Base-by-base conservation (phyloP, 2,113 vertebrate species). In the pig (Sus scrofa) region DNA sequence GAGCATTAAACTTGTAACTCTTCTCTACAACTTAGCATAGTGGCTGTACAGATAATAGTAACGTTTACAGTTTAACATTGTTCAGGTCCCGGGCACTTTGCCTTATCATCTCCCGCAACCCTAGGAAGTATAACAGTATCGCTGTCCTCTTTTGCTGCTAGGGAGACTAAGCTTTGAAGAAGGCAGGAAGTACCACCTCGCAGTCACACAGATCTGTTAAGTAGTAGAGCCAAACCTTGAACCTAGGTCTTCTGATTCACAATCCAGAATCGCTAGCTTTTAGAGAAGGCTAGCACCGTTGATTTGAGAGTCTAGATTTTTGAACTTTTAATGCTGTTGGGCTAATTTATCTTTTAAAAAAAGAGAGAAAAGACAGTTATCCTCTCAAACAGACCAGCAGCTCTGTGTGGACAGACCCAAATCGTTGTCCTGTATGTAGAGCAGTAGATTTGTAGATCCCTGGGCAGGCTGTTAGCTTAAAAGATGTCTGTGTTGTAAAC, bases 301-400 rank as follows among this genome's bases (percentile, higher is more conserved):
- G 13, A 81, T 86, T 65, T 86, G 37, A 81, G 70, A 74, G 20
- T 94, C 74, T 74, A 81, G 32, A 20, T 86, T 91, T 86, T 73
- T 50, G 32, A 65, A 86, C 50, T 81, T 93, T n/a, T 58, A 26
- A 90, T 86, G 19, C 1, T 75, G 50, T 86, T 58, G 86, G 90
- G 58, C 44, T 79, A 62, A 37, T 73, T 93, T 62, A 37, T 60
- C 50, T 50, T 86, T 75, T 26, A 39, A 73, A 32, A 92, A 65
- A 68, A 82, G 11, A 60, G 22, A 83, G 20, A 86, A 65, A 81
- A 60, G 18, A 39, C 7, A 50, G 19, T 27, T 44, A 18, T 16
- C 18, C 58, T 63, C 32, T 60, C 54, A 56, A 50, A 50, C 4
- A 82, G 6, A 58, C 20, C 16, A 39, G 54, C 6, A 50, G n/a